Percentiles rank a stretch among this genome's conserved stretches.
phyloP scores from a whole-genome alignment of 2,888 invertebrate species.

The Petrolisthes cinctipes region DNA sequence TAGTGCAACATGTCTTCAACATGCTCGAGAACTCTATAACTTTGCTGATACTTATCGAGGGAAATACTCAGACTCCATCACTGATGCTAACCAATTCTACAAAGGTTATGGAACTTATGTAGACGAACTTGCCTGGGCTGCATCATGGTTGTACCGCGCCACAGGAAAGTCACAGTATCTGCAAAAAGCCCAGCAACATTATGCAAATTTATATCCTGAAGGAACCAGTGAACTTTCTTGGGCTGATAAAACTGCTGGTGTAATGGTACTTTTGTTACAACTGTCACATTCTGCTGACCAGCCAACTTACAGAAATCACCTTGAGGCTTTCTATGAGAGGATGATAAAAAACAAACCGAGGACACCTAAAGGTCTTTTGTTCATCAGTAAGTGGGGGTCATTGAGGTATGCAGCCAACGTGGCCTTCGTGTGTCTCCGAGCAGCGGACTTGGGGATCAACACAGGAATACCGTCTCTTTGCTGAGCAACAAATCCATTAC shows the following conservation, averaged over 20 bases:
- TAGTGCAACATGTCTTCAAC: constrained; percentile 59
- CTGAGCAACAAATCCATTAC: constrained; percentile 74
- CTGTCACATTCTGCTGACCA: constrained; percentile 68
- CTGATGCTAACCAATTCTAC: constrained; percentile 65
- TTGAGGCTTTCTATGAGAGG: constrained; percentile 72
- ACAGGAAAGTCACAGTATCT: constrained; percentile 72
- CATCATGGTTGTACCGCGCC: constrained; percentile 74
- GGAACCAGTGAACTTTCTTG: constrained; percentile 72
- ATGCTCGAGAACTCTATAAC: constrained; percentile 65
- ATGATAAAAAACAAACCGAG: constrained; percentile 68
- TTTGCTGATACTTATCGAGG: constrained; percentile 65
- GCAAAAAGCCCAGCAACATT: constrained; percentile 70
- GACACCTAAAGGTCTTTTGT: constrained; percentile 74
- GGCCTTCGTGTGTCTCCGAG: constrained; percentile 74
- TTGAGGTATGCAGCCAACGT: constrained; percentile 74
- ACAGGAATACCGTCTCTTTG: constrained; percentile 72
- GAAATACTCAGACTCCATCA: constrained; percentile 65
- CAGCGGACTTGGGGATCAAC: constrained; percentile 66
- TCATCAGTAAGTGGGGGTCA: constrained; percentile 74
- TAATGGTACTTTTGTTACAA: constrained; percentile 72
- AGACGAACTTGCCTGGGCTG: constrained; percentile 75
- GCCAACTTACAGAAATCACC: constrained; percentile 70
- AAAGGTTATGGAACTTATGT: constrained; percentile 69
- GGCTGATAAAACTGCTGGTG: constrained; percentile 74
- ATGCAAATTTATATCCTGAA: neutral